Conservation (phyloP, 2,888 invertebrate species). For the Zaprionus obscuricornis region DNA sequence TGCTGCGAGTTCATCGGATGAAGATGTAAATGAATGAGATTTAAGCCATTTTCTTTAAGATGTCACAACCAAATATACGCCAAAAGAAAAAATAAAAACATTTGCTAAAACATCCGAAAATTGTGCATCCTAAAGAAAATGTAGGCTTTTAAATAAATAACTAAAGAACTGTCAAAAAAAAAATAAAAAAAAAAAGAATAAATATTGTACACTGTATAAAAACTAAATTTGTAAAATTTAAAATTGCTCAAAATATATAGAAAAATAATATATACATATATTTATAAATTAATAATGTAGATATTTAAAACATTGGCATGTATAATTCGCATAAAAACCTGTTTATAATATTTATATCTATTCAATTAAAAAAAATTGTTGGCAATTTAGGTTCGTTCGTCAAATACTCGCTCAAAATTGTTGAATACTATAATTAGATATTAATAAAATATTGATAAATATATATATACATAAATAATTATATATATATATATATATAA, state of each 20-base stretch:
- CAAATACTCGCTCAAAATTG: too few species aligned
- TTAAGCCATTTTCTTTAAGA: constrained; percentile 83
- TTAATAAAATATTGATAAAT: constrained; percentile 52
- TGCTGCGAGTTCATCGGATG: constrained; percentile 85
- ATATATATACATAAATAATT: constrained; percentile 32
- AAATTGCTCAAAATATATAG: constrained; percentile 18
- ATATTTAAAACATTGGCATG: constrained; percentile 30
- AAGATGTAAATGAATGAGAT: constrained; percentile 84
- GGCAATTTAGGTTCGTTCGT: too few species aligned
- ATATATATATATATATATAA: constrained; percentile 51
- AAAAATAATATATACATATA: constrained; percentile 2
- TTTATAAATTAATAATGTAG: constrained; percentile 14
- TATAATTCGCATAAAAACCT: constrained; percentile 43
- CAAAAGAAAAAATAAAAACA: constrained; percentile 15
- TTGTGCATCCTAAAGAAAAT: constrained; percentile 69
- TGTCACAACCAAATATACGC: constrained; percentile 36
- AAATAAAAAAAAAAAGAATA: not conserved
- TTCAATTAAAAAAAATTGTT: constrained; percentile 9
- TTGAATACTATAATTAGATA: not conserved
- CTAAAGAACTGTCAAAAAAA: not conserved
- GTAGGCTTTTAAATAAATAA: constrained; percentile 51
- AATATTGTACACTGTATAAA: constrained; percentile 8
- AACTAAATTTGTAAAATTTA: constrained; percentile 13
- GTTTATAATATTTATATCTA: constrained; percentile 42
- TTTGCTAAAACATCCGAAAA: not conserved